phyloP scores from a whole-genome alignment of 2,797 vertebrate genomes.

The Paguma larvata region DNA sequence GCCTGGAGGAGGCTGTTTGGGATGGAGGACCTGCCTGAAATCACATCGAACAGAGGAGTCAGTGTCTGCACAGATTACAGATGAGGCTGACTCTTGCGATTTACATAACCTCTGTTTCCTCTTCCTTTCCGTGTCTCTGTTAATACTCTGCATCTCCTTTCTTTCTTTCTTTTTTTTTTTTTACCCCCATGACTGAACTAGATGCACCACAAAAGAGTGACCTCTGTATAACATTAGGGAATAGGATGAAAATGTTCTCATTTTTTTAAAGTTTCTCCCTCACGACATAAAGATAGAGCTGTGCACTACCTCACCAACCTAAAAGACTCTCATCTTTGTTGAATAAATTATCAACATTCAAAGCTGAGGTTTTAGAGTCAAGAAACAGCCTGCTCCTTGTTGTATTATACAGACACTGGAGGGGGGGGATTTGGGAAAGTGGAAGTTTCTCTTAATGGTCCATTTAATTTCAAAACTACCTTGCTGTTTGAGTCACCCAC shows the following conservation, averaged over 20 bases:
- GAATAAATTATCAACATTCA: slow-evolving; percentile 45
- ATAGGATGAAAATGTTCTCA: slow-evolving; percentile 29
- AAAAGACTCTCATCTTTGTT: slow-evolving; percentile 15
- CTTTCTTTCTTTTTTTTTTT: not conserved
- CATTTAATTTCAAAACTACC: not conserved
- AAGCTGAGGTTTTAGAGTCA: slow-evolving; percentile 25
- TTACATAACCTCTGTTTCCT: not conserved
- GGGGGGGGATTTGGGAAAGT: not conserved
- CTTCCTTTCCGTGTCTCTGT: not conserved
- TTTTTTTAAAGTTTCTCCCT: not conserved
- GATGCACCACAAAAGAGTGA: not conserved
- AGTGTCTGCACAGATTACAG: not conserved
- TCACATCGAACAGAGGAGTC: not conserved
- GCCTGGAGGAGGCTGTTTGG: not conserved
- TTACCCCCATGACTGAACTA: not conserved
- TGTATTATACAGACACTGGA: not conserved
- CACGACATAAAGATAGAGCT: not conserved
- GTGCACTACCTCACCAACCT: not conserved
- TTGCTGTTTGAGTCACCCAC: not conserved
- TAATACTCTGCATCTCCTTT: not conserved
- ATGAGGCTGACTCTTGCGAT: not conserved
- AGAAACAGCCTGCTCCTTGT: not conserved
- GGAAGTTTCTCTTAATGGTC: not conserved
- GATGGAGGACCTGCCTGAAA: not conserved
- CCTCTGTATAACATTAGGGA: not conserved